phyloP scores from a whole-genome alignment of 1,140 invertebrate species.

The Aricia agestis region DNA sequence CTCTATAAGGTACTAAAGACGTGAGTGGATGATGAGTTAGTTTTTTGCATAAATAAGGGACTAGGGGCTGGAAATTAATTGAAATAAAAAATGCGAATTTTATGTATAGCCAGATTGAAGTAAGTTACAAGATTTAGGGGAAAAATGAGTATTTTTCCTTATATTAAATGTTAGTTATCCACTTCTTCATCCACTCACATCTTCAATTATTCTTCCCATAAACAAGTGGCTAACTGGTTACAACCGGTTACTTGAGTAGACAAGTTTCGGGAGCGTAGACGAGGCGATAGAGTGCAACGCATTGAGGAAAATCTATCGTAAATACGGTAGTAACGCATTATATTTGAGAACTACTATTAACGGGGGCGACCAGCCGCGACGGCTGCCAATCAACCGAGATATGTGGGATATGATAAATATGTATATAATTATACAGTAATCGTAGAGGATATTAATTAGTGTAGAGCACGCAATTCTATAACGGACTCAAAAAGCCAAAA shows the following conservation, averaged over 20 bases:
- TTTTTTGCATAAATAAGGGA: too few species aligned
- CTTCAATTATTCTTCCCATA: background rate
- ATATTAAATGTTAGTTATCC: too few species aligned
- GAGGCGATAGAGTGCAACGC: slow-evolving; percentile 31
- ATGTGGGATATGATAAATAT: background rate
- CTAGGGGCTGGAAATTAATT: too few species aligned
- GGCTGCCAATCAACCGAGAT: slow-evolving; percentile 14
- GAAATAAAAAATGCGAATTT: too few species aligned
- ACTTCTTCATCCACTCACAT: too few species aligned
- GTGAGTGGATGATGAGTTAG: too few species aligned
- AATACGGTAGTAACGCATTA: slow-evolving; percentile 15
- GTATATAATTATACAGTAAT: background rate
- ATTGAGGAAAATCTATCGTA: slow-evolving; percentile 36
- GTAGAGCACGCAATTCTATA: background rate
- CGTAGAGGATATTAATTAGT: background rate
- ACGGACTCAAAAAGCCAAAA: too few species aligned
- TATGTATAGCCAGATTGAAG: too few species aligned
- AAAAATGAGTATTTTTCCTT: too few species aligned
- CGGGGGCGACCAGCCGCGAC: slow-evolving; percentile 19
- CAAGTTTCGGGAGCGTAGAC: slow-evolving; percentile 28
- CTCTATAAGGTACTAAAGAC: too few species aligned
- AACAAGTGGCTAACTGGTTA: slow-evolving; percentile 21
- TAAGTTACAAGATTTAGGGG: too few species aligned
- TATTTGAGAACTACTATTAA: slow-evolving; percentile 25
- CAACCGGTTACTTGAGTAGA: background rate